Evolutionary conservation across 2,797 vertebrate species (phyloP), one percentile per base, ranked within the genome.

Genomic region (Cyprinella venusta): DNA sequence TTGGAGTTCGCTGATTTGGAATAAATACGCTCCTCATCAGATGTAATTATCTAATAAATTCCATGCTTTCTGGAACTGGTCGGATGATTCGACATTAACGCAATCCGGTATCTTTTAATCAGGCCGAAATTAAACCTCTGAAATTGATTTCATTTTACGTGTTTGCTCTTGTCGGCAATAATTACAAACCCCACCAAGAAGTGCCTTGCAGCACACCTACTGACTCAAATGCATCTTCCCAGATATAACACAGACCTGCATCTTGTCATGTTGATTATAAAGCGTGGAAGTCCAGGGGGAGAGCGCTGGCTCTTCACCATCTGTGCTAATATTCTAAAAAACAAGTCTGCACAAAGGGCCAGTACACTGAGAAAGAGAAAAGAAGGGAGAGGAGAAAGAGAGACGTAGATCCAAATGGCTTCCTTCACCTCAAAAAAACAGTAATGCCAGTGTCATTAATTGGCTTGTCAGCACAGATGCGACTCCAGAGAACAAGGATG

Each of bases 91-190:
- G 9, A 9, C 90, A 87, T 88, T 90, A 89, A 89, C 89, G 89
- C 89, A 87, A 86, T 86, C 85, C 81, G 83, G 83, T 89, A 86
- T 90, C 84, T 88, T 90, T 91, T 91, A 93, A 93, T 93, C 92
- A 95, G 83, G 61, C 64, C 26, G 42, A 87, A 87, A 94, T 94
- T 93, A 93, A 91, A 93, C 94, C 92, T 94, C 92, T 93, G 91
- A 94, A 94, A 94, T 93, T 90, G 89, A 93, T 94, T 94, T 93
- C 90, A 90, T 92, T 91, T 94, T 92, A 92, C 93, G 90, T 94
- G 93, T 94, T 95, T 93, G 91, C 91, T 94, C 93, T 92, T 94
- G 92, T 94, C 92, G 91, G 91, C 90, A 92, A 92, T 94, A 94
- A 94, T 94, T 94, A 93, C 93, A 92, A 93, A 92, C 92, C 88